Percentiles rank a stretch among this genome's conserved stretches.
phyloP scores from a whole-genome alignment of 2,113 vertebrate genomes.

The Hypanus sabinus region DNA sequence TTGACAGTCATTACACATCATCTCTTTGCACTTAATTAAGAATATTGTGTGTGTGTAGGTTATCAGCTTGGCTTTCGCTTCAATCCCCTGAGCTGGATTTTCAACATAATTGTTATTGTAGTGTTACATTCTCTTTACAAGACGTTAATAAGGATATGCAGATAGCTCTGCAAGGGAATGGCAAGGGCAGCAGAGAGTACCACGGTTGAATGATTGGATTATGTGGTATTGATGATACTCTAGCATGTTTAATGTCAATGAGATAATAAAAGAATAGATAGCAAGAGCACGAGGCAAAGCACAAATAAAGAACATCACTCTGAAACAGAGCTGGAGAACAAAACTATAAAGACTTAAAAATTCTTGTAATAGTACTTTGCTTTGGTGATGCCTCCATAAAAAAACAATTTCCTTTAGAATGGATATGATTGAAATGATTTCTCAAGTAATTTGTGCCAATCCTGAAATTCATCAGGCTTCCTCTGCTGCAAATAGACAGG shows the following conservation, averaged over 20 bases:
- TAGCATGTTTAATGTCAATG: background rate
- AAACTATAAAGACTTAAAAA: background rate
- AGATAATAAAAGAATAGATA: background rate
- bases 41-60: background rate
- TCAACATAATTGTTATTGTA: background rate
- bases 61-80: background rate
- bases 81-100: background rate
- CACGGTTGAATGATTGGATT: background rate
- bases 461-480: too few species aligned
- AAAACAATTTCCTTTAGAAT: too few species aligned
- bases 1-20: background rate
- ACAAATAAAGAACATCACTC: background rate
- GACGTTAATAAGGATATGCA: background rate
- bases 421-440: too few species aligned
- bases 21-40: background rate
- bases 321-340: background rate
- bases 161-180: background rate
- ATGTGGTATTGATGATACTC: background rate
- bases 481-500: too few species aligned
- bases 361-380: too few species aligned
- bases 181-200: background rate
- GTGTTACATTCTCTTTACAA: background rate
- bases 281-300: background rate
- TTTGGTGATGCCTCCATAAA: too few species aligned
- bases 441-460: too few species aligned